Percentiles rank a stretch among this genome's conserved stretches.
Evolutionary conservation across 2,113 vertebrate species (phyloP).

Genomic region (Sebastes schlegelii): DNA sequence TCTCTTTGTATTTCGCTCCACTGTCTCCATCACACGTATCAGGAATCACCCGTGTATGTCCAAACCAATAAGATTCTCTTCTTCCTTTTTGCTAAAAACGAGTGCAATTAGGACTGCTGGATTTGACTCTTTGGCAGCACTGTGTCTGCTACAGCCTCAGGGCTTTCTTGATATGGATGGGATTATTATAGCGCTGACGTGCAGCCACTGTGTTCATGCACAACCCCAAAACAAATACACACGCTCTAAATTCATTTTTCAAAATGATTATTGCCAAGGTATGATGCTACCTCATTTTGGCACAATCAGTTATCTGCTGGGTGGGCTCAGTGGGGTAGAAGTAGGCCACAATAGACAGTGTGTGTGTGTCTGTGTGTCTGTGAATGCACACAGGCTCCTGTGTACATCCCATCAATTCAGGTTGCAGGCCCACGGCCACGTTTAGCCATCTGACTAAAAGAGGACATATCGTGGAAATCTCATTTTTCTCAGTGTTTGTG

Average conservation of each 20-base stretch:
- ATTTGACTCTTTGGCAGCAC: slow-evolving; percentile 54
- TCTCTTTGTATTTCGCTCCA: slow-evolving; percentile 28
- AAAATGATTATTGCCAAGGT: slow-evolving; percentile 25
- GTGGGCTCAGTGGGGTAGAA: slow-evolving; percentile 61
- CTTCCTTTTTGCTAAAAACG: slow-evolving; percentile 36
- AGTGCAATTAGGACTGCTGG: slow-evolving; percentile 58
- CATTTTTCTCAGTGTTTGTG: no score
- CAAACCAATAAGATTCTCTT: slow-evolving; percentile 54
- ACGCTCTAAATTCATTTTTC: slow-evolving; percentile 15
- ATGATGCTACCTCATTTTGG: slow-evolving; percentile 55
- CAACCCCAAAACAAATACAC: slow-evolving; percentile 22
- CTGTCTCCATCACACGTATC: slow-evolving; percentile 52
- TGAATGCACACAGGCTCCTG: neutral
- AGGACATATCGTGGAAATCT: no score
- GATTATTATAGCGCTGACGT: slow-evolving; percentile 57
- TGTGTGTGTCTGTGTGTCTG: slow-evolving; percentile 21
- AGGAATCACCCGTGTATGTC: slow-evolving; percentile 52
- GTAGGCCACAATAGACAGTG: slow-evolving; percentile 50
- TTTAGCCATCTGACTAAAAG: slow-evolving; percentile 40
- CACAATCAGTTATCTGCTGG: slow-evolving; percentile 52
- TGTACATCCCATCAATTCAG: slow-evolving; percentile 49
- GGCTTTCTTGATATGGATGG: slow-evolving; percentile 58
- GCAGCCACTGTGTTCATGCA: slow-evolving; percentile 24
- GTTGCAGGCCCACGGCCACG: slow-evolving; percentile 63
- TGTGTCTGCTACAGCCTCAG: slow-evolving; percentile 46